These are phyloP conservation scores for Uloborus plumipes DNA, from an alignment of 2,888 invertebrate genomes.

Conservation along the genomic window DNA sequence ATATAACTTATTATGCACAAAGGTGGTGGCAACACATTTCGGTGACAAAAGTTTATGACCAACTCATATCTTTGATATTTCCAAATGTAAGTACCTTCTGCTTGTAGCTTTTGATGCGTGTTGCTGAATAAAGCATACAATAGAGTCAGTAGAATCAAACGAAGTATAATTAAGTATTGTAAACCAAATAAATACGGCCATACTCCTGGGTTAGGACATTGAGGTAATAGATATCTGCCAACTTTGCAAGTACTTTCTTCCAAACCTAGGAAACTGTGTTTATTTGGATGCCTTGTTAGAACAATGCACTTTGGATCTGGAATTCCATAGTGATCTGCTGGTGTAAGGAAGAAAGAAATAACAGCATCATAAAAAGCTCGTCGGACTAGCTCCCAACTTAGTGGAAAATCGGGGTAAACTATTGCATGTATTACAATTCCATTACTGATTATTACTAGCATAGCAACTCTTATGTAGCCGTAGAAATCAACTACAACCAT, in stretches of 20 bases:
- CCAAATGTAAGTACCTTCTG: conserved; percentile 70
- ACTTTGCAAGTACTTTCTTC: conserved; percentile 30
- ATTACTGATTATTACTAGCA: conserved; percentile 70
- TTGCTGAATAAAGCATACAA: conserved; percentile 70
- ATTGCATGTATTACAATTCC: conserved; percentile 72
- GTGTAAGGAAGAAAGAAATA: conserved; percentile 72
- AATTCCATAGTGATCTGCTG: conserved; percentile 65
- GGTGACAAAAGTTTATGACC: conserved; percentile 69
- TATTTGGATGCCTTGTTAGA: conserved; percentile 16
- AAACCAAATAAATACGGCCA: conserved; percentile 67
- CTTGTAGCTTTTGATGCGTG: conserved; percentile 41
- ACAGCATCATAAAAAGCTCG: conserved; percentile 71
- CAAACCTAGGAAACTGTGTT: conserved; percentile 21
- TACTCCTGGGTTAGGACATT: conserved; percentile 66
- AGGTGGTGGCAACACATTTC: conserved; percentile 70
- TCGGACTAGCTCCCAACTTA: conserved; percentile 69
- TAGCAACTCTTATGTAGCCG: conserved; percentile 70
- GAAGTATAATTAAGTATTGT: conserved; percentile 69
- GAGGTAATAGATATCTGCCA: conserved; percentile 25
- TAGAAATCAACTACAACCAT: conserved; percentile 70
- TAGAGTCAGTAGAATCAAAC: conserved; percentile 70
- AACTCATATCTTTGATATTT: conserved; percentile 70
- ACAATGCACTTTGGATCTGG: conserved; percentile 23
- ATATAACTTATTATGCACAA: conserved; percentile 67
- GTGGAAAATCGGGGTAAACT: conserved; percentile 72